Base-by-base conservation (phyloP, 2,797 vertebrate genomes). In the Arremon aurantiirostris region DNA sequence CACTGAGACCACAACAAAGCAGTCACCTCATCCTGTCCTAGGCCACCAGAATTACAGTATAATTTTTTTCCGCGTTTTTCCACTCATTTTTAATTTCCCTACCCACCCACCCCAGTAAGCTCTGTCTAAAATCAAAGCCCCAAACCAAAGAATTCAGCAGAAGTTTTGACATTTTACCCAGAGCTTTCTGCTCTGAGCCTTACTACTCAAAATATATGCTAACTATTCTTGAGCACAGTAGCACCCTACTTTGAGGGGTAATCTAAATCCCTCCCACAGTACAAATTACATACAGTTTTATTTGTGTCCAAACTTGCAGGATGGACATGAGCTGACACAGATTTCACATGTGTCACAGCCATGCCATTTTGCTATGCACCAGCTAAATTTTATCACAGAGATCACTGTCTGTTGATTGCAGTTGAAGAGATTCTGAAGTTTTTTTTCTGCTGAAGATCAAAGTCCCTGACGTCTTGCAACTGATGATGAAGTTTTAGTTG, bases 281-380 rank as follows among this genome's bases (percentile, higher is more conserved):
- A 78, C 19, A n/a, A 82, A 73, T 59, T 70, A 47, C n/a, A 35
- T 11, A 21, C 11, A 52, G 27, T 90, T 81, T 91, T 80, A 86
- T 65, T 80, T 57, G 81, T 66, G 32, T 65, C 26, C 28, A n/a
- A 50, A 1, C 24, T 19, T 65, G 47, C 41, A 82, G 15, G 35
- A 26, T 76, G 59, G 63, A n/a, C 18, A 6, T 13, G 26, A 55
- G 53, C 4, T 37, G 44, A 79, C n/a, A 71, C 7, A 32, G 24
- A 52, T 70, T 71, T 75, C 37, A 72, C 35, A 21, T 0, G 1
- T 35, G 50, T 24, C 3, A 1, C 10, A 35, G 65, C 12, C 7
- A 70, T 71, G 61, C 13, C 2, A 0, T 57, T 91, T 47, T 65
- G 18, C 47, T 59, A 9, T 3, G 11, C 37, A 57, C 20, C 3